Conservation (phyloP, 2,888 invertebrate species). For the Drosophila prolongata region DNA sequence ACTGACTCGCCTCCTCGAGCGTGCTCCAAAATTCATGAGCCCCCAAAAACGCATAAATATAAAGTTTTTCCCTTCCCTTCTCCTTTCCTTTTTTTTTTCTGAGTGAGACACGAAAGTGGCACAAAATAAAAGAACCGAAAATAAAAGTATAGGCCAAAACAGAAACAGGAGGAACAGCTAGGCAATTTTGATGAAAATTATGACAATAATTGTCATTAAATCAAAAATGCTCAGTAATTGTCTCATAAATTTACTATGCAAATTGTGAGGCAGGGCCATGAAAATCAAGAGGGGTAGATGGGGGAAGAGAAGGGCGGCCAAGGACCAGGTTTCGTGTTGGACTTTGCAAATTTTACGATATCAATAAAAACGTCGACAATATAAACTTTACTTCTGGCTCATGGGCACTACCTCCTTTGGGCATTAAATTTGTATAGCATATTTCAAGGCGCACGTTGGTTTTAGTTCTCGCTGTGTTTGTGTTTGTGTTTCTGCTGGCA, state of each 20-base stretch:
- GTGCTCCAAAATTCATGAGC: slow-evolving; percentile 78
- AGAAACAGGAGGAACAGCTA: slow-evolving; percentile 42
- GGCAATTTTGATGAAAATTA: slow-evolving; percentile 80
- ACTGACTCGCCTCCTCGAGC: slow-evolving; percentile 58
- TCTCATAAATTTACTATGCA: slow-evolving; percentile 81
- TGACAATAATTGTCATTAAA: slow-evolving; percentile 82
- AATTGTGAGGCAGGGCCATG: slow-evolving; percentile 65
- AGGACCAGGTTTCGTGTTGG: slow-evolving; percentile 59
- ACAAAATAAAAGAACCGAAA: slow-evolving; percentile 35
- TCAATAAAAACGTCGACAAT: slow-evolving; percentile 80
- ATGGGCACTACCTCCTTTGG: slow-evolving; percentile 37
- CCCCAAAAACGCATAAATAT: slow-evolving; percentile 78
- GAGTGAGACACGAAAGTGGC: slow-evolving; percentile 63
- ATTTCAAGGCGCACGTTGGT: slow-evolving; percentile 72
- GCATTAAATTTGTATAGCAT: slow-evolving; percentile 77
- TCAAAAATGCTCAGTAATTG: slow-evolving; percentile 81
- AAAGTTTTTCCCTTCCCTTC: slow-evolving; percentile 44
- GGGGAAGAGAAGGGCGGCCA: neutral
- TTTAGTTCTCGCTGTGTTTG: slow-evolving; percentile 21
- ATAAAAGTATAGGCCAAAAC: slow-evolving; percentile 58
- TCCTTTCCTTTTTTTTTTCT: slow-evolving; percentile 4
- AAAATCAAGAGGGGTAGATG: neutral
- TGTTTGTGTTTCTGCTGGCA: slow-evolving; percentile 9
- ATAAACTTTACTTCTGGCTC: slow-evolving; percentile 74
- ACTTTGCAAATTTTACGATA: slow-evolving; percentile 75